Conservation (phyloP, 2,113 vertebrate genomes). For the Phrynocephalus versicolor region DNA sequence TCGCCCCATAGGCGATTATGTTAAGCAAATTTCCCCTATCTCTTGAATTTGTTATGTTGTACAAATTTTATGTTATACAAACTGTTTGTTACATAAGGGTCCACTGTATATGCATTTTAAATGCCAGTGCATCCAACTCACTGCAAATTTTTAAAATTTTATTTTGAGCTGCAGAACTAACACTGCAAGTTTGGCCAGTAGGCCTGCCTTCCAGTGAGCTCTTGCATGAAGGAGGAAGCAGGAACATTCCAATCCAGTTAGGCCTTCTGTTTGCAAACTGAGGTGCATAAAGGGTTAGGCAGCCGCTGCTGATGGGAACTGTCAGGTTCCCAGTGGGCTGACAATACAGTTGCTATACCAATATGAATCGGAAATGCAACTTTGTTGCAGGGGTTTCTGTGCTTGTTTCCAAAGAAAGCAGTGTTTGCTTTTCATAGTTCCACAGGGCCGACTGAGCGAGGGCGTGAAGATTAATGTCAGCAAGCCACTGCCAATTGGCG, state of each 20-base stretch:
- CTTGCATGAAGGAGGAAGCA: background rate
- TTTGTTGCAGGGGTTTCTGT: conserved; percentile 14
- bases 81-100: no score
- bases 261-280: background rate
- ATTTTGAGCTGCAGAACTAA: background rate
- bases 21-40: no score
- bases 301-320: background rate
- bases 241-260: background rate
- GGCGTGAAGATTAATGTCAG: conserved; percentile 58
- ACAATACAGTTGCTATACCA: background rate
- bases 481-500: conserved; percentile 45
- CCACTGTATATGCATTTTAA: background rate
- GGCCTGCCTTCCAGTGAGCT: background rate
- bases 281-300: background rate
- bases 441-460: conserved; percentile 17
- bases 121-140: background rate
- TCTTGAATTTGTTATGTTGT: no score
- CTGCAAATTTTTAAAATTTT: background rate
- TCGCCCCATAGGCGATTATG: no score
- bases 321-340: background rate
- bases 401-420: conserved; percentile 20
- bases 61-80: no score
- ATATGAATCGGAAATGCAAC: fast-evolving
- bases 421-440: conserved; percentile 30
- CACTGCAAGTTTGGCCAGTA: background rate